Base-by-base conservation (phyloP, 2,888 invertebrate species). In the Aphidius colemani region DNA sequence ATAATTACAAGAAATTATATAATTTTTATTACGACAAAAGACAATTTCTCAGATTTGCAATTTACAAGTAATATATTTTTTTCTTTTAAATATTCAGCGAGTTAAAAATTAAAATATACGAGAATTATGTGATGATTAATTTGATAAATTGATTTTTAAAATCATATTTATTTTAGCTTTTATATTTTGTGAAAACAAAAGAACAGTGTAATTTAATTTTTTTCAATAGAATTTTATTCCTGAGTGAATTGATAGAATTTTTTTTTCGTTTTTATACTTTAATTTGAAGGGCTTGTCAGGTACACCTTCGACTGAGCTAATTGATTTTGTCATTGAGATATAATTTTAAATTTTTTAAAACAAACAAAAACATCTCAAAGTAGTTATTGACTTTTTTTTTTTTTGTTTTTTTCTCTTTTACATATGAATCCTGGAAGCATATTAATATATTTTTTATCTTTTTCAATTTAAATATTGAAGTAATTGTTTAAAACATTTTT, bases 171-270 rank as follows among this genome's bases (percentile, higher is more conserved):
- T 48, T 13, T 7, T 48, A 13, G 13, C 13, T 48, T 13, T 7
- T 10, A 7, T 48, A 7, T 48, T 11, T 13, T 9, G 13, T 9
- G 3, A 40, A 53, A 50, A 61, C 18, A 53, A 50, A 61, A 66
- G 53, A 11, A 45, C 41, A 11, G 40, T 30, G 10, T 7, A 40
- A 45, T 53, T 53, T 18, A 40, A 53, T 46, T 45, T 43, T 57
- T 10, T 51, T 56, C 56, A 53, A 72, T 69, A 72, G 64, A 72
- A 71, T 73, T 71, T 75, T 71, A 67, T 75, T 75, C 78, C 78
- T 79, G 78, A 79, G 77, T 73, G 67, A 71, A 66, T 74, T 73
- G 68, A 63, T 69, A 62, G 58, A 65, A 48, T 56, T 56, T 63
- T 48, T 59, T 46, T 61, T 53, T 63, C 64, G 44, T 50, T 43